Evolutionary conservation across 2,797 vertebrate species (phyloP).

Genomic region (Enteromius afrohamiltoni): DNA sequence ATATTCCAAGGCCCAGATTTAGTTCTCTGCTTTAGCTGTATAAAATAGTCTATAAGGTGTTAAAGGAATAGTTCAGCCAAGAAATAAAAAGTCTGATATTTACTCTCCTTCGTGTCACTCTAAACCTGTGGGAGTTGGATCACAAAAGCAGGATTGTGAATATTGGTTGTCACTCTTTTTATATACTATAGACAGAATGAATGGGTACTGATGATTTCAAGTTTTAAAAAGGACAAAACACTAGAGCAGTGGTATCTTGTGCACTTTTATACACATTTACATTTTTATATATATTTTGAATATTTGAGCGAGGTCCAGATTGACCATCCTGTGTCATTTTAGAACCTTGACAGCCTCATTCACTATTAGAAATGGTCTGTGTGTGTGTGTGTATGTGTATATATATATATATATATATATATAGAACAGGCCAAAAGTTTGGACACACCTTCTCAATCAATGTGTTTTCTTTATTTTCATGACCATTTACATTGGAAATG

Average conservation of each 20-base stretch:
- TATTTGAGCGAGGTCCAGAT: background rate
- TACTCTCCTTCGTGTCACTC: background rate
- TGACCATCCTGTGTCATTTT: background rate
- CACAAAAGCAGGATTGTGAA: background rate
- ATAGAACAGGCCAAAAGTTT: no score
- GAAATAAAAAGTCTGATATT: constrained; percentile 6
- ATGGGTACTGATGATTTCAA: background rate
- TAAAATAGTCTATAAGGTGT: background rate
- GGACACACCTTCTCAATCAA: no score
- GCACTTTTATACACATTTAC: background rate
- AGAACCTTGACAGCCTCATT: background rate
- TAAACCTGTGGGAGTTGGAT: background rate
- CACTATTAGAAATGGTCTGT: no score
- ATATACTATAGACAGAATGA: background rate
- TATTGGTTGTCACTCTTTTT: background rate
- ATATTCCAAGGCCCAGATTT: background rate
- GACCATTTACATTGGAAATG: no score
- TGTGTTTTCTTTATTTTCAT: background rate
- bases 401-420: no score
- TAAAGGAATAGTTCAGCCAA: background rate
- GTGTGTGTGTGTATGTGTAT: no score
- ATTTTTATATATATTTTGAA: background rate
- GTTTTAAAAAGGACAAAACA: background rate
- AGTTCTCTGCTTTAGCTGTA: background rate
- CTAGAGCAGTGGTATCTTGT: background rate